Conservation (phyloP, 2,113 vertebrate genomes). For the Myotis davidii region DNA sequence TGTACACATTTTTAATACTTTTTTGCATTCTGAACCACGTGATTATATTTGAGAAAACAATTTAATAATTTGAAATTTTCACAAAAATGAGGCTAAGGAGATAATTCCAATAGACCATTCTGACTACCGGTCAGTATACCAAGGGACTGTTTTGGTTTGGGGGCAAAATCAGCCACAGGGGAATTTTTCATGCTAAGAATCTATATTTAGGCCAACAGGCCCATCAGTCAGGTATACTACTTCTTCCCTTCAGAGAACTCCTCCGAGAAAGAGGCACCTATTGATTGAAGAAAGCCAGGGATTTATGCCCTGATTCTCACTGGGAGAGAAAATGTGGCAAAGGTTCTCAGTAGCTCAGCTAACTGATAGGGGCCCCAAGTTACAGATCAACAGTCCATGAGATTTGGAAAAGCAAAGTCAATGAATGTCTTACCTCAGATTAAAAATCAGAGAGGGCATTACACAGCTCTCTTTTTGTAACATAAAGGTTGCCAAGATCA, state of each 20-base stretch:
- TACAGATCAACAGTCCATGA: background rate
- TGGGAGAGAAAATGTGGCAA: background rate
- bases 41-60: background rate
- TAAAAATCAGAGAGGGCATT: conserved; percentile 25
- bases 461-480: background rate
- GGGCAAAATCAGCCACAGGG: background rate
- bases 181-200: background rate
- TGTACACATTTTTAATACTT: background rate
- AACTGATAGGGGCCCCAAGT: background rate
- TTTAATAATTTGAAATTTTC: background rate
- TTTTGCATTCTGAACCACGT: background rate
- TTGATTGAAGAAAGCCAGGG: background rate
- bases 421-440: background rate
- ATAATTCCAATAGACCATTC: background rate
- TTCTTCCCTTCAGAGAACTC: background rate
- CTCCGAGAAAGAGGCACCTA: background rate
- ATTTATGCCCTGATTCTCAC: background rate
- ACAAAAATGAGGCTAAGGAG: background rate
- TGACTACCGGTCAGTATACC: background rate
- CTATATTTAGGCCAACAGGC: background rate
- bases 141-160: background rate
- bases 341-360: background rate
- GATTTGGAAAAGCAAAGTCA: background rate
- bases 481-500: background rate
- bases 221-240: background rate